Evolutionary conservation across 2,888 invertebrate species (phyloP).

Genomic region (Aquatica leii): DNA sequence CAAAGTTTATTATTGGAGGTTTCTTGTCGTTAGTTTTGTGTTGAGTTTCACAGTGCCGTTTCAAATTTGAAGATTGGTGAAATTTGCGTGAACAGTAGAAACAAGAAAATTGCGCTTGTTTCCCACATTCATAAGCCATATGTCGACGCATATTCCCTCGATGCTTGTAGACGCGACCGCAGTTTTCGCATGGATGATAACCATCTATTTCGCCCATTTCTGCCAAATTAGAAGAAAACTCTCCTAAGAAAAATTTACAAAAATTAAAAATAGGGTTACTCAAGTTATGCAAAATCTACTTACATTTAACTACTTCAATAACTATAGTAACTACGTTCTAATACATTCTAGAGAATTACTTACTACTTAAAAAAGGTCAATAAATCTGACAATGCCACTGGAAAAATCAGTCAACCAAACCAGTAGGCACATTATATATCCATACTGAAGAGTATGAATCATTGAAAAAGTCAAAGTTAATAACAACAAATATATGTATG

Average conservation of each 20-base stretch:
- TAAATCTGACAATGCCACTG: neutral
- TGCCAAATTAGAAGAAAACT: no score
- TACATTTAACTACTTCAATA: no score
- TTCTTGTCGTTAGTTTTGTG: conserved; percentile 7
- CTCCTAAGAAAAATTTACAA: no score
- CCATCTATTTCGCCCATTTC: conserved; percentile 5
- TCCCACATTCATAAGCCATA: conserved; percentile 70
- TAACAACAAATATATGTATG: neutral
- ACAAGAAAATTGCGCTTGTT: conserved; percentile 43
- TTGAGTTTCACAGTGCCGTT: conserved; percentile 16
- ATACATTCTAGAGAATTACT: neutral
- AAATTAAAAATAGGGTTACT: neutral
- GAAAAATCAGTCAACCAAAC: neutral
- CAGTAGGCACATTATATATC: neutral
- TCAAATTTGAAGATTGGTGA: conserved; percentile 15
- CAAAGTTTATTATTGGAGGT: neutral
- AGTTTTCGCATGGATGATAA: conserved; percentile 13
- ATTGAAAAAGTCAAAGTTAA: neutral
- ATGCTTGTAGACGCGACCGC: conserved; percentile 18
- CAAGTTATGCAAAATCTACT: no score
- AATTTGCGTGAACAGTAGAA: conserved; percentile 6
- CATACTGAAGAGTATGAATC: neutral
- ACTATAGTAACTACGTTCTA: neutral
- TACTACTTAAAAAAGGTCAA: neutral
- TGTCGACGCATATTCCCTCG: conserved; percentile 17